A percentile compares a stretch with the other conserved stretches of the same genome.
Conservation (phyloP, 2,113 vertebrate genomes). For the Otolemur garnettii region DNA sequence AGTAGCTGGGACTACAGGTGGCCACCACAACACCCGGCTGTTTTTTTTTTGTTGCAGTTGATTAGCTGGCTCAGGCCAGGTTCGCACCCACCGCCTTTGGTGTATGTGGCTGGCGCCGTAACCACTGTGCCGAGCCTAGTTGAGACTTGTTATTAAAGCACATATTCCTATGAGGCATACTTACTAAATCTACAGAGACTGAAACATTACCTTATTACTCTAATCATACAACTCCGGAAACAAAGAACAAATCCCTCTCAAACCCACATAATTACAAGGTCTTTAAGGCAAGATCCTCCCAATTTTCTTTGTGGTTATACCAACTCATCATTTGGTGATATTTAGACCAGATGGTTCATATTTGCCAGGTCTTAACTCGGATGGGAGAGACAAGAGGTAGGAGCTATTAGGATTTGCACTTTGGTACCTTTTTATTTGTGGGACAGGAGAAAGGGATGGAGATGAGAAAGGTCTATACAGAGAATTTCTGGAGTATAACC, state of each 20-base stretch:
- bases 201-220: background rate
- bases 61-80: too few relatives aligned
- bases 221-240: constrained; percentile 17
- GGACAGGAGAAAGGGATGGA: background rate
- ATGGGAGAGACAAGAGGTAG: background rate
- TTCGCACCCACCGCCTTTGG: too few relatives aligned
- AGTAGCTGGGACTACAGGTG: too few relatives aligned
- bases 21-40: too few relatives aligned
- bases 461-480: background rate
- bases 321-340: constrained; percentile 45
- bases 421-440: background rate
- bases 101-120: too few relatives aligned
- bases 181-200: background rate
- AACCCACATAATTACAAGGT: constrained; percentile 25
- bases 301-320: constrained; percentile 51
- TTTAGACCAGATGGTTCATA: constrained; percentile 65
- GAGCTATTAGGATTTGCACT: background rate
- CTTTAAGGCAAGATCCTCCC: constrained; percentile 47
- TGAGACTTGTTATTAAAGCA: background rate
- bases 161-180: background rate
- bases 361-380: constrained; percentile 2
- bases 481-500: background rate
- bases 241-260: constrained; percentile 56
- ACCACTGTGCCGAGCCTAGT: too few relatives aligned
- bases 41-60: too few relatives aligned